These are phyloP conservation scores for Carapus acus DNA, from an alignment of 2,797 vertebrate genomes.

Conservation along the genomic window DNA sequence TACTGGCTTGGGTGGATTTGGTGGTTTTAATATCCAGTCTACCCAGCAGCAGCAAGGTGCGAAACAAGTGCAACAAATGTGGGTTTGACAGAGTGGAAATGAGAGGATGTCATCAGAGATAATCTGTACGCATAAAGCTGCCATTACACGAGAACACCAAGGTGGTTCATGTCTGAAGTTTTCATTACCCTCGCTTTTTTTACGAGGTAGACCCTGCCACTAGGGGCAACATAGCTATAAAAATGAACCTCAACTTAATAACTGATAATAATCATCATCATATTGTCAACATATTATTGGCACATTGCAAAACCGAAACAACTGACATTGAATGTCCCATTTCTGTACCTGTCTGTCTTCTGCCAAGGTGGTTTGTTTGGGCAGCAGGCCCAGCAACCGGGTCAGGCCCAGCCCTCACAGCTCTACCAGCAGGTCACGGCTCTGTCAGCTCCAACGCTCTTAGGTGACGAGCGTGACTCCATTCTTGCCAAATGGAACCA, in stretches of 20 bases:
- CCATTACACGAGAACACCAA: no score
- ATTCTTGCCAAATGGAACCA: slow-evolving; percentile 99
- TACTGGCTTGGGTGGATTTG: slow-evolving; percentile 81
- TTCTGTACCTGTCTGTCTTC: background rate
- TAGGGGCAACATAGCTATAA: no score
- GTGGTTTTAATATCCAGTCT: slow-evolving; percentile 84
- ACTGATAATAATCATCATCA: background rate
- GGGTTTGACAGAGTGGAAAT: background rate
- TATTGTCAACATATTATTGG: no score
- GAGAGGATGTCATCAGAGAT: no score
- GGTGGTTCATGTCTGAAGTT: no score
- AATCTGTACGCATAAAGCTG: no score
- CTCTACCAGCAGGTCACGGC: slow-evolving; percentile 94
- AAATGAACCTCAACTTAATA: no score
- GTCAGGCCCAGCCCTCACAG: slow-evolving; percentile 82
- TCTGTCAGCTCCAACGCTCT: slow-evolving; percentile 87
- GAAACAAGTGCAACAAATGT: background rate
- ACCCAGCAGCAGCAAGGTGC: slow-evolving; percentile 79
- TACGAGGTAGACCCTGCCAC: no score
- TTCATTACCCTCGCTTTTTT: no score
- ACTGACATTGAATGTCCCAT: no score
- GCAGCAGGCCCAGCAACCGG: slow-evolving; percentile 75
- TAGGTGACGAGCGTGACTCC: slow-evolving; percentile 93
- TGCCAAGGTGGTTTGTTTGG: slow-evolving; percentile 79
- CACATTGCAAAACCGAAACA: no score